Conservation (phyloP, 1,140 invertebrate species). For the Atta texana region DNA sequence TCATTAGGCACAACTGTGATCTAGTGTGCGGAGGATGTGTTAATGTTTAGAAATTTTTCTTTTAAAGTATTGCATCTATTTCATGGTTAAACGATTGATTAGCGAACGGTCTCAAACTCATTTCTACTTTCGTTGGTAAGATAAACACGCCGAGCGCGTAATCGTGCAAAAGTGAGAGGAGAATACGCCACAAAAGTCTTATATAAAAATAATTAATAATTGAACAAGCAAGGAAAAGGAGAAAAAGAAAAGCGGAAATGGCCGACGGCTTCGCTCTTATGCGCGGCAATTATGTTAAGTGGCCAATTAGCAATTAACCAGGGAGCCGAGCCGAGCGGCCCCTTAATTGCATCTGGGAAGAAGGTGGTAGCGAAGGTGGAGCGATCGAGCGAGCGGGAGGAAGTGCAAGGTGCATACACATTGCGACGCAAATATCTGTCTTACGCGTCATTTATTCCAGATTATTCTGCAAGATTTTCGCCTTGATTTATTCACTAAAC, state of each 20-base stretch:
- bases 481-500: not conserved
- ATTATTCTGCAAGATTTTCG: slow-evolving; percentile 39
- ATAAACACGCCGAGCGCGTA: not conserved
- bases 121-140: not conserved
- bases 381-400: slow-evolving; percentile 57
- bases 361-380: slow-evolving; percentile 61
- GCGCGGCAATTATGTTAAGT: slow-evolving; percentile 83
- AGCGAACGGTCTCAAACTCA: not conserved
- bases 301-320: slow-evolving; percentile 83
- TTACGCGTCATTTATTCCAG: slow-evolving; percentile 66
- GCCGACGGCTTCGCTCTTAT: slow-evolving; percentile 76
- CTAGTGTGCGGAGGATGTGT: not conserved
- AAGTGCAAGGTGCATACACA: slow-evolving; percentile 69
- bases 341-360: slow-evolving; percentile 73
- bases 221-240: slow-evolving; percentile 57
- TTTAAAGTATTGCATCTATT: not conserved
- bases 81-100: not conserved
- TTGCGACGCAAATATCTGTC: slow-evolving; percentile 48
- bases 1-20: not conserved
- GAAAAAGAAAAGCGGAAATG: slow-evolving; percentile 79
- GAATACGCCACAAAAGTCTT: not conserved
- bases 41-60: slow-evolving; percentile 6
- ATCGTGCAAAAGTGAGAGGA: slow-evolving; percentile 64
- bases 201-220: slow-evolving; percentile 71
- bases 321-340: slow-evolving; percentile 77